Percentiles rank a stretch among this genome's conserved stretches.
Conservation (phyloP, 2,888 invertebrate genomes). For the Drosophila algonquin region DNA sequence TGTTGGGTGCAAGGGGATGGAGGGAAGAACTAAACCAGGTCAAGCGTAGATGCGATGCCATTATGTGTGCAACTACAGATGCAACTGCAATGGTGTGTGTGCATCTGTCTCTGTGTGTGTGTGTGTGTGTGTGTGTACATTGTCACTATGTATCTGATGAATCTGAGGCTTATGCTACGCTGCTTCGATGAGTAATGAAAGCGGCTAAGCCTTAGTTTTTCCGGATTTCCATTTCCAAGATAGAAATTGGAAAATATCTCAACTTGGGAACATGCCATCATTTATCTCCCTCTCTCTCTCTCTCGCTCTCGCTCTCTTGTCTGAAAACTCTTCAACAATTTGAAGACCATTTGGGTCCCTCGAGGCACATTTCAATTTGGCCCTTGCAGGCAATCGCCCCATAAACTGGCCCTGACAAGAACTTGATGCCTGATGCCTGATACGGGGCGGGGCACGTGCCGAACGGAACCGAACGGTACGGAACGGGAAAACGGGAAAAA, state of each 20-base stretch:
- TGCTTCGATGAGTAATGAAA: conserved; percentile 8
- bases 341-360: conserved; percentile 35
- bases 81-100: conserved; percentile 7
- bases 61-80: conserved; percentile 15
- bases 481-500: conserved; percentile 28
- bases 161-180: conserved; percentile 30
- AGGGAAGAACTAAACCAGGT: conserved; percentile 70
- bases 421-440: conserved; percentile 59
- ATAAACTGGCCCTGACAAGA: conserved; percentile 53
- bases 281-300: conserved; percentile 25
- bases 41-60: conserved; percentile 64
- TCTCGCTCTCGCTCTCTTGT: background rate
- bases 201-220: background rate
- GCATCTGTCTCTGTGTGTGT: background rate
- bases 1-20: conserved; percentile 2
- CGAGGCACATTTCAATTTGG: conserved; percentile 71
- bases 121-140: background rate
- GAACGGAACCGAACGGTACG: conserved; percentile 32
- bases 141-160: conserved; percentile 15
- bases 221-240: background rate
- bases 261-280: conserved; percentile 7
- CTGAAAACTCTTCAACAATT: conserved; percentile 17
- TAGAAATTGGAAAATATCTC: conserved; percentile 37
- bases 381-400: conserved; percentile 52
- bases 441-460: conserved; percentile 61